Evolutionary conservation across 2,797 vertebrate genomes (phyloP), one percentile per base, ranked within the genome.

Genomic region (Acridotheres tristis): DNA sequence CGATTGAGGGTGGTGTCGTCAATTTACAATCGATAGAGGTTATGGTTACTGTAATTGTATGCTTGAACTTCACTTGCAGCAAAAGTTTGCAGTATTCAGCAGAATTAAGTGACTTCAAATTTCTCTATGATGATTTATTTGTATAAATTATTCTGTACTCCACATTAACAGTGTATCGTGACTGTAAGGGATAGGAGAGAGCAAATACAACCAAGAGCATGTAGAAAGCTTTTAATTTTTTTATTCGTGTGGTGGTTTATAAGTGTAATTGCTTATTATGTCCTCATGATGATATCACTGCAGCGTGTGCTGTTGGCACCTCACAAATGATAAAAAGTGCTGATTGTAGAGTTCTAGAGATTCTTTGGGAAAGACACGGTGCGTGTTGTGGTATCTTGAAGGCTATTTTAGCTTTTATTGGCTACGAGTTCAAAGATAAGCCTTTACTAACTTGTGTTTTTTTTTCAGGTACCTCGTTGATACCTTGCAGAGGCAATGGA

Each of bases 401-500:
- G 30, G 5, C 4, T 75, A 10, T 78, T 88, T 93, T 34, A 36
- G 7, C 19, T 84, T 51, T 51, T 58, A 16, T 58, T 57, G 26
- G 10, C 4, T 85, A 2, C 11, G 34, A 61, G 12, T 81, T 88
- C 16, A 57, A 59, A 88, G 55, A 48, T 30, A 73, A 84, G 15
- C 3, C 32, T 34, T 11, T 62, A 29, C 26, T 68, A 61, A 86
- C 13, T n/a, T 34, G 7, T 17, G 4, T 87, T 65, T 93, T 88
- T 88, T 43, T 91, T 95, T 81, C 84, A 98, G 98, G 80, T 93
- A 92, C 62, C 42, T 74, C 11, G 0, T 18, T 22, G 23, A 57
- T 74, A 93, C 34, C 25, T 95, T 94, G 85, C 69, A 87, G 74
- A 84, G 72, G 74, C 92, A 82, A 96, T 96, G 94, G 84, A 91